Conservation (phyloP, 2,888 invertebrate species). For the Drosophila kuntzei region DNA sequence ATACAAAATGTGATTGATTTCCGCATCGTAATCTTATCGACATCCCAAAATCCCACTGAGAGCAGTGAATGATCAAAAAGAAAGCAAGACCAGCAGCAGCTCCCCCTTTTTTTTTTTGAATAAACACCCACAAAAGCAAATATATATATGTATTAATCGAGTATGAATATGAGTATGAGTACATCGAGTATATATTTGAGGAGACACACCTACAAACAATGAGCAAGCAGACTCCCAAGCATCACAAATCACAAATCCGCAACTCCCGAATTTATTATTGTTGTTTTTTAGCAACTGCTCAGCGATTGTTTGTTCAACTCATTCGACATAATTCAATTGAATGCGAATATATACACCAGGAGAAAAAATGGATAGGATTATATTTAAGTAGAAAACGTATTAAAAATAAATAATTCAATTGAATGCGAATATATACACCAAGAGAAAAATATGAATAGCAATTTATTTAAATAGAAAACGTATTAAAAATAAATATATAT, state of each 20-base stretch:
- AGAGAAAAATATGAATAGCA: background rate
- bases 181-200: constrained; percentile 16
- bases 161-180: constrained; percentile 22
- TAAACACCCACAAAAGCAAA: constrained; percentile 47
- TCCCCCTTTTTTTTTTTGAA: constrained; percentile 7
- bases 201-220: constrained; percentile 61
- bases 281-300: constrained; percentile 19
- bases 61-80: constrained; percentile 47
- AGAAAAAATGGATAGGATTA: background rate
- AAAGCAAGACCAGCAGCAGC: constrained; percentile 65
- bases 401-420: constrained; percentile 6
- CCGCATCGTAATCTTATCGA: constrained; percentile 51
- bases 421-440: constrained; percentile 41
- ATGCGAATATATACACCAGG: constrained; percentile 37
- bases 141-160: constrained; percentile 7
- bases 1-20: constrained; percentile 55
- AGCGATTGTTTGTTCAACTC: constrained; percentile 65
- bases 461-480: background rate
- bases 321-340: constrained; percentile 74
- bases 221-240: constrained; percentile 19
- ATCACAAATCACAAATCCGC: background rate
- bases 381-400: background rate
- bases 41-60: constrained; percentile 23
- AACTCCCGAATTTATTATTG: constrained; percentile 32
- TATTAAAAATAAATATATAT: background rate